These are phyloP conservation scores for Vanacampus margaritifer DNA, from an alignment of 2,113 vertebrate genomes.

Conservation along the genomic window DNA sequence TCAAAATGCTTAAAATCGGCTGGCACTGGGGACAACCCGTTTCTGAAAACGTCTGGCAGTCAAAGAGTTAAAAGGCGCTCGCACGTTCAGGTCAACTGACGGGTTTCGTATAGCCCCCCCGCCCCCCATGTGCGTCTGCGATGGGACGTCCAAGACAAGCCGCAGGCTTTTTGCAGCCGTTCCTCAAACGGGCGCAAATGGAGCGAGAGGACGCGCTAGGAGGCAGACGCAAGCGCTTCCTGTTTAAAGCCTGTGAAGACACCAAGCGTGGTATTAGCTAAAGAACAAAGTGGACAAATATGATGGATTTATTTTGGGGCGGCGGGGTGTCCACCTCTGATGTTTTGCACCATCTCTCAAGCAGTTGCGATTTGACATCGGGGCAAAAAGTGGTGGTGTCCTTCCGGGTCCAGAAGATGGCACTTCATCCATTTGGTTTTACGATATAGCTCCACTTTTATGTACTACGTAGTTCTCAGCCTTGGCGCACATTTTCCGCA, in stretches of 20 bases:
- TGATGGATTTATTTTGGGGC: not conserved
- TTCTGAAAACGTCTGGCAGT: no score
- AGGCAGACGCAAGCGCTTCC: conserved; percentile 1
- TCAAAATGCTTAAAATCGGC: no score
- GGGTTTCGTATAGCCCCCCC: conserved; percentile 11
- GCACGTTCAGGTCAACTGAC: conserved; percentile 9
- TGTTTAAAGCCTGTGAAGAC: conserved; percentile 36
- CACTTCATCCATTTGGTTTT: no score
- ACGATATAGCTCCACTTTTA: no score
- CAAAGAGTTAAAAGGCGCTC: conserved; percentile 10
- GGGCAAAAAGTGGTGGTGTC: not conserved
- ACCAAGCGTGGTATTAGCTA: not conserved
- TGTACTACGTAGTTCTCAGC: no score
- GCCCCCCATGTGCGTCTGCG: not conserved
- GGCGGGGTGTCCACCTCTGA: not conserved
- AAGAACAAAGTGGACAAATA: not conserved
- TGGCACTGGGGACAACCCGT: no score
- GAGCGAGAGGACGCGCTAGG: conserved; percentile 11
- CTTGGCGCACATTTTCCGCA: no score
- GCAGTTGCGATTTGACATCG: not conserved
- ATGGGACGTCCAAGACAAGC: conserved; percentile 18
- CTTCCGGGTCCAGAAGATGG: no score
- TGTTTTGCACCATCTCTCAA: not conserved
- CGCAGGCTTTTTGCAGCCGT: conserved; percentile 13
- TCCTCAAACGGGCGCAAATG: conserved; percentile 13